Evolutionary conservation across 2,113 vertebrate genomes (phyloP).

Genomic region (Naja naja): DNA sequence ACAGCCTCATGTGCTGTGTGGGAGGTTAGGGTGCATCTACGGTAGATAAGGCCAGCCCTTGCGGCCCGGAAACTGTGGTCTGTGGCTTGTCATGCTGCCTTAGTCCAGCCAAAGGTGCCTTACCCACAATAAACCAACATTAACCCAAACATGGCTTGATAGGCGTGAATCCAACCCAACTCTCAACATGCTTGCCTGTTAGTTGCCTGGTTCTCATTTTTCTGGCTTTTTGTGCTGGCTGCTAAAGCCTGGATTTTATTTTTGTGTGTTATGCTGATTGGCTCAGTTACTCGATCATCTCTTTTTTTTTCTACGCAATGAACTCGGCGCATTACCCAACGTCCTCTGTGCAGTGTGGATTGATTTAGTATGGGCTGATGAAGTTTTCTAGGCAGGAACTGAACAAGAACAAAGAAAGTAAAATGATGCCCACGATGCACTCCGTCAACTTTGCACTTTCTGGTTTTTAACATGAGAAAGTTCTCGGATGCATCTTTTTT

Average conservation of each 20-base stretch:
- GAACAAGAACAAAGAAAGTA: neutral
- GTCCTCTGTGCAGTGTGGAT: neutral
- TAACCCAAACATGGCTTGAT: neutral
- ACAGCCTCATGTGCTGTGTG: neutral
- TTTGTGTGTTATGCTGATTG: neutral
- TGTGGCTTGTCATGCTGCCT: neutral
- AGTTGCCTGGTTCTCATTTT: neutral
- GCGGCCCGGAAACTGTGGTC: neutral
- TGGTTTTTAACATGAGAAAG: neutral
- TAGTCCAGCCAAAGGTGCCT: neutral
- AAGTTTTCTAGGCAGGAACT: neutral
- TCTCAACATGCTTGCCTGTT: neutral
- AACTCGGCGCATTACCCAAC: neutral
- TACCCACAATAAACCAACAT: neutral
- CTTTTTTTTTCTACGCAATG: neutral
- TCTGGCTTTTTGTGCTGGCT: neutral
- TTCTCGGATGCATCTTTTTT: neutral
- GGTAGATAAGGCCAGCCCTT: neutral
- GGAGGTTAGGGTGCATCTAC: neutral
- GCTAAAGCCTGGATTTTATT: neutral
- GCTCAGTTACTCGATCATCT: neutral
- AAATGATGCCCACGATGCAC: neutral
- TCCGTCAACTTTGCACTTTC: neutral
- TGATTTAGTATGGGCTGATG: neutral
- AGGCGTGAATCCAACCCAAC: neutral